A percentile compares a stretch with the other conserved stretches of the same genome.
These are phyloP conservation scores for Agonopterix arenella DNA, from an alignment of 2,888 invertebrate genomes.

Conservation along the genomic window DNA sequence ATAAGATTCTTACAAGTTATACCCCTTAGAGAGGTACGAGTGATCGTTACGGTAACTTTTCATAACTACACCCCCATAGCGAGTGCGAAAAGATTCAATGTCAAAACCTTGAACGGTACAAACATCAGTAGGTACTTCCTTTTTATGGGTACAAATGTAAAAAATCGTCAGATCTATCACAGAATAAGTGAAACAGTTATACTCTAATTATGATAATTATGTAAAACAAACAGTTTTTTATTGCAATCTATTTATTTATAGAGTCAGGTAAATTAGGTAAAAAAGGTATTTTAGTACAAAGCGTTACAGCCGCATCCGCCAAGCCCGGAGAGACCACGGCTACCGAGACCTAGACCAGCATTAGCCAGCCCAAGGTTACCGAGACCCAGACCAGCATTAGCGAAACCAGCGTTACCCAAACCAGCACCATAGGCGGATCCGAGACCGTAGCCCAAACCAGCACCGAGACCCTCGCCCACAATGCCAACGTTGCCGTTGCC, in stretches of 20 bases:
- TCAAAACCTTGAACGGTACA: too few relatives aligned
- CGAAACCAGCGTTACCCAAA: background rate
- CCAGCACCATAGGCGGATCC: slow-evolving; percentile 4
- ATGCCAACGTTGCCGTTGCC: slow-evolving; percentile 19
- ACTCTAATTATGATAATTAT: too few relatives aligned
- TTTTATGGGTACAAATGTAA: too few relatives aligned
- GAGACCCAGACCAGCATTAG: background rate
- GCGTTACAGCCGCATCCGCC: background rate
- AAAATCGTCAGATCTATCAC: too few relatives aligned
- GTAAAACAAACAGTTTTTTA: background rate
- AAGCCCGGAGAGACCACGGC: background rate
- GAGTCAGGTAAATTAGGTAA: too few relatives aligned
- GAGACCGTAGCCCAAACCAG: slow-evolving; percentile 3
- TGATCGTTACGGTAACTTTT: too few relatives aligned
- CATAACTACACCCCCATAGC: too few relatives aligned
- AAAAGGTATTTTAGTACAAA: background rate
- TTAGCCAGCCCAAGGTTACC: background rate
- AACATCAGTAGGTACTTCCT: too few relatives aligned
- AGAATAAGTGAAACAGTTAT: too few relatives aligned
- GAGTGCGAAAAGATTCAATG: too few relatives aligned
- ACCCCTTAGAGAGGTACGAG: too few relatives aligned
- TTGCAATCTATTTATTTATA: background rate
- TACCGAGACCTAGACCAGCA: background rate
- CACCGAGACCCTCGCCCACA: slow-evolving; percentile 17
- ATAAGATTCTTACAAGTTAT: too few relatives aligned